Percentiles rank a stretch among this genome's conserved stretches.
phyloP scores from a whole-genome alignment of 1,140 invertebrate species.

The Wasmannia auropunctata region DNA sequence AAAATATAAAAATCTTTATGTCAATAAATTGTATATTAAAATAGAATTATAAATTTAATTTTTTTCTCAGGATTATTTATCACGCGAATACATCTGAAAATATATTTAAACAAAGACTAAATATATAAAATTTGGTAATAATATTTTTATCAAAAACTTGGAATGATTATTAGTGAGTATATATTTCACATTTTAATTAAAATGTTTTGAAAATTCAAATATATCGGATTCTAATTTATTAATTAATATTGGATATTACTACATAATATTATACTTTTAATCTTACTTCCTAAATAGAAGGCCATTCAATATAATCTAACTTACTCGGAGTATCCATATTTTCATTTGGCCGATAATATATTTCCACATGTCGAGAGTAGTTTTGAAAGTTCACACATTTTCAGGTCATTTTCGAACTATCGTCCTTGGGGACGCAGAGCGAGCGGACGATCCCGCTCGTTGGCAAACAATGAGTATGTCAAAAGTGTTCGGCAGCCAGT shows the following conservation, averaged over 20 bases:
- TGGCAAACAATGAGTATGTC: conserved; percentile 7
- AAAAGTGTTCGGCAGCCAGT: background rate
- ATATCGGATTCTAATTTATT: background rate
- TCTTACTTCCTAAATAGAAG: background rate
- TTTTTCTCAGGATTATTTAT: too few species aligned
- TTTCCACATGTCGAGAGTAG: background rate
- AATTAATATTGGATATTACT: background rate
- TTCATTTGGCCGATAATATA: background rate
- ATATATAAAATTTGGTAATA: too few species aligned
- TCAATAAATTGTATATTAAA: background rate
- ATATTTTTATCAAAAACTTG: too few species aligned
- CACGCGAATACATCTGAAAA: too few species aligned
- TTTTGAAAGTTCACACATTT: background rate
- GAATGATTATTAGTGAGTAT: too few species aligned
- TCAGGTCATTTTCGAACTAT: conserved; percentile 30
- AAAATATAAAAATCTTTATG: background rate
- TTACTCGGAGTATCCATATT: background rate
- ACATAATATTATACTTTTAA: background rate
- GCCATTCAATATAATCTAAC: background rate
- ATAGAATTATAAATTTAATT: background rate
- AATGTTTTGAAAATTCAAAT: too few species aligned
- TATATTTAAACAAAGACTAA: too few species aligned
- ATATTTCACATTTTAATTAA: too few species aligned
- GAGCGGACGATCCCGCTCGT: background rate
- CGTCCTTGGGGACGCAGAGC: background rate